Evolutionary conservation across 2,797 vertebrate genomes (phyloP), one percentile per base, ranked within the genome.

Genomic region (Lutjanus campechanus): DNA sequence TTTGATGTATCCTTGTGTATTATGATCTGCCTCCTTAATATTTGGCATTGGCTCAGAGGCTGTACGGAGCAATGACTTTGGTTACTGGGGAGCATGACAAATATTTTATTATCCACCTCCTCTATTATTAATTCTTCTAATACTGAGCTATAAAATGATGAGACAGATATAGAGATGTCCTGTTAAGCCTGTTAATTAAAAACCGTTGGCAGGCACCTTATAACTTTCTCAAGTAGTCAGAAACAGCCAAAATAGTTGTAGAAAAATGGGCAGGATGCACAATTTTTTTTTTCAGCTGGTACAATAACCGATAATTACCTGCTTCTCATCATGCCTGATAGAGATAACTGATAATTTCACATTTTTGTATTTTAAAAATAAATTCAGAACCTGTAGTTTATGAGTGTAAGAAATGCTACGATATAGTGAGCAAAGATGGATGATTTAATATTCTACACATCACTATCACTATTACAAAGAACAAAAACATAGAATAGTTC

Each of bases 161-260:
- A 22, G 25, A 41, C 50, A 55, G n/a, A 46, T 67, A 29, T 66
- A 22, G 20, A 20, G 6, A 46, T 58, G 54, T 47, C 50, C 44
- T 41, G 11, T 58, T 22, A 63, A 67, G 67, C 10, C 58, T 22
- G 11, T 69, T 73, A 58, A 71, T 79, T 69, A 15, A 77, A 62
- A 69, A 44, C 19, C n/a, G 19, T 29, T 74, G 46, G 51, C 50
- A 36, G 29, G 7, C 25, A 49, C 40, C 12, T 36, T 61, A 9
- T 51, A 17, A 29, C 8, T 56, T 77, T 58, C 44, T 4, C 2
- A 43, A 58, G 56, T 20, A 7, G 22, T 62, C 50, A 53, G 19
- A 22, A 75, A 40, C 58, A 15, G 16, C 15, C 5, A 20, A 29
- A 74, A 72, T 16, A 61, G 12, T 54, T 54, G 41, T 8, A 68